Conservation (phyloP, 2,113 vertebrate genomes). For the Podiceps cristatus region DNA sequence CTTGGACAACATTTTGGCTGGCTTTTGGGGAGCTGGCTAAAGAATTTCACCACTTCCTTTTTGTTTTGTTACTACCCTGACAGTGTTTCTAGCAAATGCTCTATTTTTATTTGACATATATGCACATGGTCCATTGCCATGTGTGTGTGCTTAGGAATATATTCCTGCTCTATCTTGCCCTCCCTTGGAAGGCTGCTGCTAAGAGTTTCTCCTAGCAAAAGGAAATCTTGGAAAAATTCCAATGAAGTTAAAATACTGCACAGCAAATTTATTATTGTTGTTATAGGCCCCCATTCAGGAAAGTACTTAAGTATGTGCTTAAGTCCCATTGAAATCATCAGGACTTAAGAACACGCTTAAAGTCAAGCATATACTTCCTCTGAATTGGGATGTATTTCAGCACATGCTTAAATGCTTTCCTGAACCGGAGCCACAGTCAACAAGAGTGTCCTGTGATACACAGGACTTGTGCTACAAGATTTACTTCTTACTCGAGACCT, state of each 20-base stretch:
- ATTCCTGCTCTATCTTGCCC: not conserved
- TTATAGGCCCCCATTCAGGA: slow-evolving; percentile 21
- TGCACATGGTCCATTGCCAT: not conserved
- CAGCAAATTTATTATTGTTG: slow-evolving; percentile 33
- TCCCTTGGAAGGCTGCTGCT: not conserved
- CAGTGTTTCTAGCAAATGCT: slow-evolving; percentile 10
- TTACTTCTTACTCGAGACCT: slow-evolving; percentile 37
- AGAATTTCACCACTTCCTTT: slow-evolving; percentile 34
- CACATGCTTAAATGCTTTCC: slow-evolving; percentile 58
- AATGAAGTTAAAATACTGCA: not conserved
- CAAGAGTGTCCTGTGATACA: not conserved
- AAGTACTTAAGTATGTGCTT: slow-evolving; percentile 51
- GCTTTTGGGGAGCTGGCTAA: slow-evolving; percentile 31
- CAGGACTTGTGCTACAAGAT: not conserved
- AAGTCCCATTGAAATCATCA: slow-evolving; percentile 34
- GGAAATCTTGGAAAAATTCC: not conserved
- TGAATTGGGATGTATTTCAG: slow-evolving; percentile 50
- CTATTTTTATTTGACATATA: slow-evolving; percentile 8
- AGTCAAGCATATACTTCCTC: slow-evolving; percentile 37
- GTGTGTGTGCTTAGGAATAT: not conserved
- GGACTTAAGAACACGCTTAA: slow-evolving; percentile 52
- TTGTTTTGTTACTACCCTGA: not conserved
- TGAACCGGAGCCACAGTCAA: slow-evolving; percentile 45
- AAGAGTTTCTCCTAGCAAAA: not conserved
- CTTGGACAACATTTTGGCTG: slow-evolving; percentile 53